These are phyloP conservation scores for Euzophera pinguis DNA, from an alignment of 2,888 invertebrate genomes.

Conservation along the genomic window DNA sequence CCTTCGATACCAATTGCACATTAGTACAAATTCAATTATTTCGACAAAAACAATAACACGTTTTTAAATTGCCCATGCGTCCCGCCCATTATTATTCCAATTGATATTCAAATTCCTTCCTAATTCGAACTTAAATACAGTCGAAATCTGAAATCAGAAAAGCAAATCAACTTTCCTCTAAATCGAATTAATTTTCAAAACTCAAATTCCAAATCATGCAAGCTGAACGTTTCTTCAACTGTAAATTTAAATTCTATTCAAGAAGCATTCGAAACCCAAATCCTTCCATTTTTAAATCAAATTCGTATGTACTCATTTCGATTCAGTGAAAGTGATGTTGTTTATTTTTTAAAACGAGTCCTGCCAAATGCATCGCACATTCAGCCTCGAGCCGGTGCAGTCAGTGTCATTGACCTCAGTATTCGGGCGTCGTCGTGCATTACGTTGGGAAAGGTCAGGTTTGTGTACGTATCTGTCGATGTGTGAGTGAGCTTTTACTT, in stretches of 20 bases:
- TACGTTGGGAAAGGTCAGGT: slow-evolving; percentile 74
- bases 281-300: slow-evolving; percentile 1
- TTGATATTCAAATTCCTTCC: slow-evolving; percentile 13
- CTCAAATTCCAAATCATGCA: background rate
- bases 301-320: slow-evolving; percentile 16
- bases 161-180: background rate
- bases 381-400: slow-evolving; percentile 54
- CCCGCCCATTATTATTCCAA: slow-evolving; percentile 7
- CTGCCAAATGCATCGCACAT: slow-evolving; percentile 61
- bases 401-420: slow-evolving; percentile 60
- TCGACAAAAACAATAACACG: background rate
- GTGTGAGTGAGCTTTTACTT: slow-evolving; percentile 63
- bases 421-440: slow-evolving; percentile 66
- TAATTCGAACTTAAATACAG: slow-evolving; percentile 17
- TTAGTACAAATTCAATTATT: too few relatives aligned
- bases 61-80: slow-evolving; percentile 2
- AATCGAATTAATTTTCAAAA: background rate
- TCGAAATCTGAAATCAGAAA: slow-evolving; percentile 5
- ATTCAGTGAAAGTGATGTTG: slow-evolving; percentile 57
- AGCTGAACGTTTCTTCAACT: background rate
- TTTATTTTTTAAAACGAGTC: slow-evolving; percentile 51
- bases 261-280: background rate
- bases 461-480: slow-evolving; percentile 32
- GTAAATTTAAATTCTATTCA: slow-evolving; percentile 1
- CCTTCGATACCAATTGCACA: too few relatives aligned